phyloP scores from a whole-genome alignment of 2,797 vertebrate genomes.

The Chiroxiphia lanceolata region DNA sequence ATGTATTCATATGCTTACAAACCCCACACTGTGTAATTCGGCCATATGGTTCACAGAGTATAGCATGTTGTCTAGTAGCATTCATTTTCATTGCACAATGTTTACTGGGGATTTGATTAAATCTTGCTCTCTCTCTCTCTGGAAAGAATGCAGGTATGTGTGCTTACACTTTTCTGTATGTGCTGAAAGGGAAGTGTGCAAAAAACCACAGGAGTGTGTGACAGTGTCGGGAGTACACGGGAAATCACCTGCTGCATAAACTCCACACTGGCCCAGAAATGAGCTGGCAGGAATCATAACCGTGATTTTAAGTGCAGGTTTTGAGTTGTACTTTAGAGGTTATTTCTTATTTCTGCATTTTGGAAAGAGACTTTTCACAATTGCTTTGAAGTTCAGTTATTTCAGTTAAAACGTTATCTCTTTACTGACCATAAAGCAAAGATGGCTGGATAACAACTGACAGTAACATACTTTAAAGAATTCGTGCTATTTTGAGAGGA shows the following conservation, averaged over 20 bases:
- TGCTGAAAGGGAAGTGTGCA: not conserved
- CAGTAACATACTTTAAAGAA: not conserved
- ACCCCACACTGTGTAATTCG: not conserved
- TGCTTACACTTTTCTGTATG: not conserved
- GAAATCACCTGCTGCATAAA: not conserved
- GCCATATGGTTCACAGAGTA: not conserved
- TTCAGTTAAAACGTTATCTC: not conserved
- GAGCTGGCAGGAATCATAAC: not conserved
- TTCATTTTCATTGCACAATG: constrained; percentile 9
- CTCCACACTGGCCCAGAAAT: not conserved
- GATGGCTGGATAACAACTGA: not conserved
- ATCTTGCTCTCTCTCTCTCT: not conserved
- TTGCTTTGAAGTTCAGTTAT: not conserved
- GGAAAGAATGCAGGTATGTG: not conserved
- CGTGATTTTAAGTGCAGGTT: not conserved
- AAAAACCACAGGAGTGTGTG: not conserved
- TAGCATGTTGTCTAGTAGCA: not conserved
- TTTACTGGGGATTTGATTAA: constrained; percentile 2
- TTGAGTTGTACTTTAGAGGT: not conserved
- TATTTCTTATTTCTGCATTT: not conserved
- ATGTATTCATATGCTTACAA: not conserved
- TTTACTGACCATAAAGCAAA: not conserved
- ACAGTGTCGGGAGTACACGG: not conserved
- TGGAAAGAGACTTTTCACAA: not conserved
- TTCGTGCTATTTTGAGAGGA: not conserved